Percentiles rank a stretch among this genome's conserved stretches.
phyloP scores from a whole-genome alignment of 2,113 vertebrate species.

The Limanda limanda region DNA sequence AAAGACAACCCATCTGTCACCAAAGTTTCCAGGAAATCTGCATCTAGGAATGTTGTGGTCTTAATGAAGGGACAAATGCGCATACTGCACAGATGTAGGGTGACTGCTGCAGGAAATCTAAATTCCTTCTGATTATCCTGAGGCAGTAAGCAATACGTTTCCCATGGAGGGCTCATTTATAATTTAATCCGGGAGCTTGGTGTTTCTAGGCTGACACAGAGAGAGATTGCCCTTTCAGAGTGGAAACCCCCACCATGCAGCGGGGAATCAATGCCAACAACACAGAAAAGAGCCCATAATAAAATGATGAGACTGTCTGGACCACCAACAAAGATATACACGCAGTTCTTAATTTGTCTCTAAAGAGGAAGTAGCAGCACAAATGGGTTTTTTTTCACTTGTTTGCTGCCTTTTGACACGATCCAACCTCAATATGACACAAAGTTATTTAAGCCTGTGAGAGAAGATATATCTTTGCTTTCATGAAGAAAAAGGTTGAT shows the following conservation, averaged over 20 bases:
- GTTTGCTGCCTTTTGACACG: conserved; percentile 22
- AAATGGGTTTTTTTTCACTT: conserved; percentile 14
- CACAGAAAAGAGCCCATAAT: conserved; percentile 52
- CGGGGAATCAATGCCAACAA: conserved; percentile 73
- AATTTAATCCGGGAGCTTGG: conserved; percentile 77
- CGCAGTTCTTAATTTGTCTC: neutral
- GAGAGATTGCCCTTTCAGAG: conserved; percentile 79
- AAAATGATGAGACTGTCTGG: conserved; percentile 50
- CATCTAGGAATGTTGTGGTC: neutral
- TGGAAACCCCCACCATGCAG: conserved; percentile 75
- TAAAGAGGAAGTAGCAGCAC: conserved; percentile 19
- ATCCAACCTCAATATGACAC: conserved; percentile 34
- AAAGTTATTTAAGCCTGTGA: conserved; percentile 40
- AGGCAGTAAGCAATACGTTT: conserved; percentile 61
- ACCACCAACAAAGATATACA: conserved; percentile 25
- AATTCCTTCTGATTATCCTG: conserved; percentile 58
- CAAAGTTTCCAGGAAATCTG: conserved; percentile 34
- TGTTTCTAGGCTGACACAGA: conserved; percentile 76
- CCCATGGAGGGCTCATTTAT: conserved; percentile 80
- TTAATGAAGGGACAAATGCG: neutral
- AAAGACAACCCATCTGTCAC: conserved; percentile 56
- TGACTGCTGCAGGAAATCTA: conserved; percentile 33
- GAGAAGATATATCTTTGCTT: conserved; percentile 30
- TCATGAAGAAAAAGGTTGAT: conserved; percentile 31
- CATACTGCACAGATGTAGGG: neutral